phyloP scores from a whole-genome alignment of 23 tunicate species.

The Clavelina lepadiformis region DNA sequence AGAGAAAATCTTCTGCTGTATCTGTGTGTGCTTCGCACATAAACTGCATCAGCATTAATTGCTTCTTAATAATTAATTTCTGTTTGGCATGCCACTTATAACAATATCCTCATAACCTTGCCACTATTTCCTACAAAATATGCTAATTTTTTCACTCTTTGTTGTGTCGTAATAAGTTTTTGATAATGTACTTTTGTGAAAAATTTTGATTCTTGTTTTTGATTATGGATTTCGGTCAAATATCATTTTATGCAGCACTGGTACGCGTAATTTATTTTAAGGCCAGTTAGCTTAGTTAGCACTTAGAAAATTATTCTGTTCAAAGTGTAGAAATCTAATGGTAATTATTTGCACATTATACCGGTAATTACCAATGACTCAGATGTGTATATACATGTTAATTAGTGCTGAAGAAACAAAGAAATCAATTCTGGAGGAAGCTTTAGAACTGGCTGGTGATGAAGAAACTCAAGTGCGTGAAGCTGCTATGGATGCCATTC shows the following conservation, averaged over 20 bases:
- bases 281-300: neutral
- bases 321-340: neutral
- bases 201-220: no score
- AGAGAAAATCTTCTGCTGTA: no score
- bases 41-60: no score
- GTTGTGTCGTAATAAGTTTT: no score
- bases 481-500: slow-evolving; percentile 70
- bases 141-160: no score
- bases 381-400: neutral
- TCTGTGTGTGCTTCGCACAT: no score
- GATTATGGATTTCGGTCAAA: no score
- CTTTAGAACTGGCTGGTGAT: slow-evolving; percentile 67
- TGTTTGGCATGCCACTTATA: no score
- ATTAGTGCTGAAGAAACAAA: slow-evolving; percentile 48
- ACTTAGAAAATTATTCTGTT: neutral
- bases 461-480: slow-evolving; percentile 81
- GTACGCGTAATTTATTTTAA: neutral
- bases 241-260: neutral
- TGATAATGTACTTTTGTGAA: no score
- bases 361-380: neutral
- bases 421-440: slow-evolving; percentile 57
- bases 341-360: neutral
- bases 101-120: no score
- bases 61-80: no score
- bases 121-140: no score